Base-by-base conservation (phyloP, 2,888 invertebrate genomes). In the Poecilobothrus nobilitatus region DNA sequence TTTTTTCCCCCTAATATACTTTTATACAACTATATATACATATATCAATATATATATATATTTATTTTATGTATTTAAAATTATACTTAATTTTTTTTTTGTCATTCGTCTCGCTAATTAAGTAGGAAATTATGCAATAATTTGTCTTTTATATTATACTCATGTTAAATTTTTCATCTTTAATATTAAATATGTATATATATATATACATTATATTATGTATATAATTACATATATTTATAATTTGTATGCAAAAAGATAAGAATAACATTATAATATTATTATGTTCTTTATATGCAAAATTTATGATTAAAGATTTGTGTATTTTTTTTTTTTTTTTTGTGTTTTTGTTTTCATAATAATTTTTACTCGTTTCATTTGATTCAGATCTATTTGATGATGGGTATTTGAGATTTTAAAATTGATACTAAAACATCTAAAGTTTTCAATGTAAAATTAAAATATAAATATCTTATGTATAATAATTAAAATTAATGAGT, bases 41-140 rank as follows among this genome's bases (percentile, higher is more conserved):
- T 53, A 53, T 53, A 53, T 53, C 53, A 18, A 53, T 18, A n/a
- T 53, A 44, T 12, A 12, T 53, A 18, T 53, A n/a, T 53, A 53
- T 2, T 6, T 2, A 9, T 53, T 18, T 53, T 6, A 18, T 53
- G 53, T 41, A 12, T 5, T 41, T 15, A 41, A 53, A 18, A 12
- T 53, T 12, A n/a, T 15, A 53, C n/a, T 53, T 18, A 53, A 53
- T 53, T 37, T 34, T 7, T 34, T 34, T 34, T 44, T 53, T 53
- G 53, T 15, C n/a, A 53, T 53, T 53, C 18, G 53, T 53, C n/a
- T 53, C 53, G 53, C 53, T 53, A 53, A 53, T 53, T 53, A 53
- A 53, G 53, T 53, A 18, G 53, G 53, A 53, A 53, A 53, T 53
- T 53, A 53, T 53, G 53, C 53, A 53, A 53, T 53, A 53, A 53